phyloP scores from a whole-genome alignment of 1,140 invertebrate species.

The Heliconius nattereri region DNA sequence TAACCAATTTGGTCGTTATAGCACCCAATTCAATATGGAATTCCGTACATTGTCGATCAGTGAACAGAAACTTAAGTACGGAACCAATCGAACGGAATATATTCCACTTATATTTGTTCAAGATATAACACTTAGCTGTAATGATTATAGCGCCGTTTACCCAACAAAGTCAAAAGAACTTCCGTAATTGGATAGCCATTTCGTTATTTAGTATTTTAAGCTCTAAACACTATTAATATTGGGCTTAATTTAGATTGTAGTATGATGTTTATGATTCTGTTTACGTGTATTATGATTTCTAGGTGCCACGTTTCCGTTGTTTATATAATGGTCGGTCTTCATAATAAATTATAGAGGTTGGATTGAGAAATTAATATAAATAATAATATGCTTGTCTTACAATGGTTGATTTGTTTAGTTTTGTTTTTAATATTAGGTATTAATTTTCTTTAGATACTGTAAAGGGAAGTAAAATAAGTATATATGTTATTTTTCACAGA shows the following conservation, averaged over 20 bases:
- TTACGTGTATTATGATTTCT: slow-evolving; percentile 42
- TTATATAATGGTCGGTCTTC: slow-evolving; percentile 12
- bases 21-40: no score
- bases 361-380: background rate
- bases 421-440: background rate
- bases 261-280: slow-evolving; percentile 33
- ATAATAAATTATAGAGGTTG: background rate
- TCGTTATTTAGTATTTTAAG: slow-evolving; percentile 24
- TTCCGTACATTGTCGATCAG: background rate
- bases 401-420: background rate
- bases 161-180: slow-evolving; percentile 58
- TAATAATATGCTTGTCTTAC: background rate
- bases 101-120: slow-evolving; percentile 43
- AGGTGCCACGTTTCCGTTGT: slow-evolving; percentile 6
- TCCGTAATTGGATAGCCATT: slow-evolving; percentile 57
- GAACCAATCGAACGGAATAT: slow-evolving; percentile 39
- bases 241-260: slow-evolving; percentile 26
- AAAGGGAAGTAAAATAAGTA: background rate
- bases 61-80: slow-evolving; percentile 23
- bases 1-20: background rate
- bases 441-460: background rate
- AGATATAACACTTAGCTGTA: slow-evolving; percentile 52
- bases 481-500: background rate
- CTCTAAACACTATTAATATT: background rate
- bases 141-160: slow-evolving; percentile 60